Conservation (phyloP, 2,113 vertebrate genomes). For the Myotis lucifugus region DNA sequence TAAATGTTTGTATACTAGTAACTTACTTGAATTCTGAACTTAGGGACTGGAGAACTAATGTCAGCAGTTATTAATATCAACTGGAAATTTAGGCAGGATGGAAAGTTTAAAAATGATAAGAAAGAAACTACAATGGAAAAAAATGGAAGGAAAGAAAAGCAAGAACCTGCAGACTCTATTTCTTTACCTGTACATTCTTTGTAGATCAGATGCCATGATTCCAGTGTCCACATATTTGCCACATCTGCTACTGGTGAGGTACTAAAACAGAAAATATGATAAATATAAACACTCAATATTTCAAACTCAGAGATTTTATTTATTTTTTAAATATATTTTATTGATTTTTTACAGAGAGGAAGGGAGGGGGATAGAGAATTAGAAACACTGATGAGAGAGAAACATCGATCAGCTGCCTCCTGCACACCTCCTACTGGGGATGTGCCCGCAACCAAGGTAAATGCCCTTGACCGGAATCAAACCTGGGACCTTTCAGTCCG, state of each 20-base stretch:
- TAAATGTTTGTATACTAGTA: background rate
- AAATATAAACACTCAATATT: constrained; percentile 16
- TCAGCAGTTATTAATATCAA: background rate
- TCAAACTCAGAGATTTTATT: constrained; percentile 9
- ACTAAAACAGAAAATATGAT: constrained; percentile 85
- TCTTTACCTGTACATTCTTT: constrained; percentile 91
- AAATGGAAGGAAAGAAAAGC: background rate
- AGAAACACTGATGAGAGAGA: no score
- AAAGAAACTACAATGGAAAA: background rate
- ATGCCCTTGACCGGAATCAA: no score
- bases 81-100: background rate
- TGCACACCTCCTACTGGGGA: no score
- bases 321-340: no score
- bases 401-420: no score
- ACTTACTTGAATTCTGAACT: background rate
- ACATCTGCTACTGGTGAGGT: constrained; percentile 87
- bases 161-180: background rate
- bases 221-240: constrained; percentile 91
- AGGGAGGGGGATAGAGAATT: no score
- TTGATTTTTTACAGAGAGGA: no score
- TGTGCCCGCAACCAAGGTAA: no score
- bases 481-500: no score
- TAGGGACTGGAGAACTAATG: background rate
- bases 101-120: background rate
- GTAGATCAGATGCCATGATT: constrained; percentile 90